Base-by-base conservation (phyloP, 2,888 invertebrate genomes). In the Orthosia gothica region DNA sequence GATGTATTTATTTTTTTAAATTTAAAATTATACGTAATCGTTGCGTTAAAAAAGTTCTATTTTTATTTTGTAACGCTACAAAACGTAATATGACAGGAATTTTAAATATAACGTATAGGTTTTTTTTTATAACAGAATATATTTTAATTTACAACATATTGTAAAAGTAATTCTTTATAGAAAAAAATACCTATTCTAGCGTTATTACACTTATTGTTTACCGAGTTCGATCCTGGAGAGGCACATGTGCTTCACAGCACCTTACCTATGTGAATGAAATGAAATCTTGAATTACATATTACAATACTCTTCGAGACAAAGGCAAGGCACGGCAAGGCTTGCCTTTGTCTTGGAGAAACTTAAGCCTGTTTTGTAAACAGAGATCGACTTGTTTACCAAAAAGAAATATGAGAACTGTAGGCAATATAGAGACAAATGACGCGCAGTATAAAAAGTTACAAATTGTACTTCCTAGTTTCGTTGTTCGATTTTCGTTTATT, bases 341-440 rank as follows among this genome's bases (percentile, higher is more conserved):
- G 32, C 7, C 32, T 32, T 32, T 32, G 32, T 32, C 32, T 32
- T 7, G 5, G 32, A 32, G 32, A 32, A 32, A 32, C 32, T 32
- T 32, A 12, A 59, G 52, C 70, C 70, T 47, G 52, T 69, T 69
- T 69, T 70, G 79, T 79, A 45, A 79, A 75, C 59, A 75, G 70
- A 70, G 2, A 40, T 45, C 13, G 2, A 49, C 40, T 75, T 75
- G 70, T 75, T 75, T 79, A 79, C 70, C 57, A 32, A 71, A 20
- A 59, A 70, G n/a, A 54, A 75, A 49, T 69, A 54, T 49, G 20
- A 70, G 18, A 61, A 54, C 26, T 18, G 20, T 18, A 40, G 1
- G 20, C 20, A 20, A 26, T 20, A n/a, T 54, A 11, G 12, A 26
- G 20, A 78, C n/a, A 61, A 69, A 75, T 70, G 49, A 20, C 11